Evolutionary conservation across 1,140 invertebrate species (phyloP).

Genomic region (Zaprionus davidi): DNA sequence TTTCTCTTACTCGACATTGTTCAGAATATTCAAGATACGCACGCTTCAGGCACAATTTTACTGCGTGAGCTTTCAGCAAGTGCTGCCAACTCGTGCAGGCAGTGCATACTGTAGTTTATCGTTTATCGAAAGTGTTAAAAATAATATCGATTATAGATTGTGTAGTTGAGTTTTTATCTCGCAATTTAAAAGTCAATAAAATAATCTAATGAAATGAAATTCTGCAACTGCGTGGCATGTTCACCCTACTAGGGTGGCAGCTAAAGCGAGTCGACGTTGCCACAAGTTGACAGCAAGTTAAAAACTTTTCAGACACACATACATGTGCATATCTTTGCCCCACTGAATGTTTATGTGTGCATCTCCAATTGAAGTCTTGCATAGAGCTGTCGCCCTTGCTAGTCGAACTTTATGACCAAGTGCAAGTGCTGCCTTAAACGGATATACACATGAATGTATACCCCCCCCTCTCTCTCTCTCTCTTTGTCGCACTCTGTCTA

Average conservation of each 20-base stretch:
- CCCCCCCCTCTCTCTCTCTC: not conserved
- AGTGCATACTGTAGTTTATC: slow-evolving; percentile 2
- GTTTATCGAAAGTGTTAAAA: not conserved
- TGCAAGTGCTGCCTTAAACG: slow-evolving; percentile 32
- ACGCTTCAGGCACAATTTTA: not conserved
- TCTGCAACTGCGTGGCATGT: not conserved
- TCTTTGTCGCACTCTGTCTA: not conserved
- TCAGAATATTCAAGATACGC: not conserved
- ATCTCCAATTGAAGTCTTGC: not conserved
- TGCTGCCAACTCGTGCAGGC: not conserved
- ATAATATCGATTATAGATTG: not conserved
- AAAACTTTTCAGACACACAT: not conserved
- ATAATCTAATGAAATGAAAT: not conserved
- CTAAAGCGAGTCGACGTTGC: not conserved
- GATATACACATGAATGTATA: slow-evolving; percentile 20
- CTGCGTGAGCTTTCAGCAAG: not conserved
- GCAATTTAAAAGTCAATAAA: not conserved
- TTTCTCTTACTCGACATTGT: slow-evolving; percentile 23
- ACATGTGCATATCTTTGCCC: not conserved
- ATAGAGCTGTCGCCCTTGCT: slow-evolving; percentile 29
- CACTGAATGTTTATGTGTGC: not conserved
- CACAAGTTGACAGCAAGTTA: not conserved
- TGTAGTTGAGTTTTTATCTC: not conserved
- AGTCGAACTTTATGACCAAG: slow-evolving; percentile 44
- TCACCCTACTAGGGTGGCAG: not conserved